Conservation (phyloP, 2,113 vertebrate genomes). For the Bos taurus region DNA sequence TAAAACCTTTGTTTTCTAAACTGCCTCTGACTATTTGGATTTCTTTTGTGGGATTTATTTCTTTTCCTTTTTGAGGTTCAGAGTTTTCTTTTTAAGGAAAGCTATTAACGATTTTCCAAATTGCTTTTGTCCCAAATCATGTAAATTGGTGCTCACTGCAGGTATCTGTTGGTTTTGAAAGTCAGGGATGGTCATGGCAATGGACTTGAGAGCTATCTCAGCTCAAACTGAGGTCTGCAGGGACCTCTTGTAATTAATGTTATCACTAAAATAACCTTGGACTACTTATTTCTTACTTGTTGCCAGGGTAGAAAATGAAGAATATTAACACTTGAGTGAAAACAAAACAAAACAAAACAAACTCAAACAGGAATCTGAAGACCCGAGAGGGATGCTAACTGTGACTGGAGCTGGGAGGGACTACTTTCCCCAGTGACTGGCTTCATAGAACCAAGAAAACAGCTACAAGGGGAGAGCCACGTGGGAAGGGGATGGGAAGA, state of each 20-base stretch:
- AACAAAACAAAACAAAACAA: background rate
- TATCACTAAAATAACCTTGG: background rate
- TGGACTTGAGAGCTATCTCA: background rate
- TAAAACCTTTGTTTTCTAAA: conserved; percentile 31
- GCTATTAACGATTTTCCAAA: background rate
- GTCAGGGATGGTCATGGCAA: background rate
- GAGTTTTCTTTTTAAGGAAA: background rate
- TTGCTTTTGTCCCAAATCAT: background rate
- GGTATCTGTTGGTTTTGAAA: background rate
- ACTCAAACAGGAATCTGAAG: background rate
- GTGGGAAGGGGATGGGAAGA: background rate
- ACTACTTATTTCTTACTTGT: background rate
- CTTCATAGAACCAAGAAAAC: background rate
- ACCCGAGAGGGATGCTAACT: background rate
- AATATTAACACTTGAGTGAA: background rate
- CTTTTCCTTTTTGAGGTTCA: background rate
- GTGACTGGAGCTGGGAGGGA: background rate
- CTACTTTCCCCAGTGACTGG: background rate
- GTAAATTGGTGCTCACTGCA: background rate
- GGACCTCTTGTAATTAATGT: background rate
- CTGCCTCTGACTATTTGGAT: background rate
- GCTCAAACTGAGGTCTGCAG: background rate
- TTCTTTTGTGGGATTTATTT: background rate
- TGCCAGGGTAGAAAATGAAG: background rate
- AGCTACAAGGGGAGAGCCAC: background rate